Evolutionary conservation across 2,888 invertebrate genomes (phyloP), one percentile per base, ranked within the genome.

Genomic region (Rotaria sp.): DNA sequence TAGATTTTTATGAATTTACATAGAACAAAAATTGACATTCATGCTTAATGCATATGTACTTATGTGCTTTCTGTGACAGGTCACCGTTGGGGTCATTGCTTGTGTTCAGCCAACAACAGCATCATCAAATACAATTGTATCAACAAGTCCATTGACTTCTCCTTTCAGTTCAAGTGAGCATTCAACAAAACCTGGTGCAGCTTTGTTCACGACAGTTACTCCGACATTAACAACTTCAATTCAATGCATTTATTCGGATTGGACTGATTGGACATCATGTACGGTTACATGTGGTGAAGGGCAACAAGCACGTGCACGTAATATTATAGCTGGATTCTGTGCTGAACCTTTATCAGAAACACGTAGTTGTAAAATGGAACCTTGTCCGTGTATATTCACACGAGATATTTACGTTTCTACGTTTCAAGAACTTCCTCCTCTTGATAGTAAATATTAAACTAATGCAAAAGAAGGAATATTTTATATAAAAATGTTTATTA

Each of bases 211-310:
- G 1, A 52, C 52, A 2, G 11, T 52, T 24, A 52, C 21, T 52
- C 52, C 52, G 24, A 5, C 4, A 52, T 1, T 11, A 52, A 24
- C 7, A 21, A 52, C 52, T 52, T 21, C 24, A 7, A 24, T 52
- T 24, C 7, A 21, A 24, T 91, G 91, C n/a, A 86, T 88, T 21
- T 91, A 91, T 91, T 89, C 90, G n/a, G 88, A 88, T 21, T 91
- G 91, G 91, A 87, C 88, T 48, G 84, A 88, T 11, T 91, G 91
- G 91, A 88, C 89, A n/a, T 87, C 88, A 48, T 91, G 91, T 88
- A 90, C 89, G 87, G 88, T 88, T 10, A 88, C 89, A 0, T 91
- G 91, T 89, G 91, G 90, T 7, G 88, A 85, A 35, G 67, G 67
- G 5, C 24, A 15, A 3, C 67, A 67, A 18, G 5, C 7, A 7